Percentiles rank a stretch among this genome's conserved stretches.
Evolutionary conservation across 2,888 invertebrate species (phyloP).

Genomic region (Lasioglossum calceatum): DNA sequence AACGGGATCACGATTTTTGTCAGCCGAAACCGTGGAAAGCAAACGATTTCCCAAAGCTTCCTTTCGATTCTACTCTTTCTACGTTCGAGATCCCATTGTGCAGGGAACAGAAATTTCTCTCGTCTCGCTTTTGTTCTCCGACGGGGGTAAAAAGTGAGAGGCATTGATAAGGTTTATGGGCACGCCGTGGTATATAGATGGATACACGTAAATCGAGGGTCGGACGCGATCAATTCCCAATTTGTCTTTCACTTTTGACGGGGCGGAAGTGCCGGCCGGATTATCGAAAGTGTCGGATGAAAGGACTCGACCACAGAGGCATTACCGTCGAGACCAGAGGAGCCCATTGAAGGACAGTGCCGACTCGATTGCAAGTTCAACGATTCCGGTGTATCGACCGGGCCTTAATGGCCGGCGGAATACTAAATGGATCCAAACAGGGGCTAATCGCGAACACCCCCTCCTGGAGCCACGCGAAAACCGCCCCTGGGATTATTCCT

Average conservation of each 20-base stretch:
- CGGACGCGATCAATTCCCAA: conserved; percentile 51
- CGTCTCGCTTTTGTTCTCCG: neutral
- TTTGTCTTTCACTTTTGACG: conserved; percentile 55
- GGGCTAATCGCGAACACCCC: conserved; percentile 59
- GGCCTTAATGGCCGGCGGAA: conserved; percentile 63
- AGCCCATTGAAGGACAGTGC: conserved; percentile 47
- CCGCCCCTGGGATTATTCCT: conserved; percentile 54
- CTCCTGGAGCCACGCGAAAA: conserved; percentile 56
- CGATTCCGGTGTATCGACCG: conserved; percentile 61
- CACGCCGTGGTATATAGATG: neutral
- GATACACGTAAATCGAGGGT: neutral
- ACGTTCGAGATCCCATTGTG: neutral
- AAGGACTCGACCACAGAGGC: conserved; percentile 55
- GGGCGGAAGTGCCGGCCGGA: conserved; percentile 52
- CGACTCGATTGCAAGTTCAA: conserved; percentile 61
- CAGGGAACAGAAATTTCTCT: neutral
- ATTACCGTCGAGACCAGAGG: conserved; percentile 42
- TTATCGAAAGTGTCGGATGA: conserved; percentile 53
- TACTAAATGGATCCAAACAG: conserved; percentile 72
- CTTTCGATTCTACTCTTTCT: neutral
- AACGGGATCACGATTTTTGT: conserved; percentile 1
- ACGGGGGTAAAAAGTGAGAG: neutral
- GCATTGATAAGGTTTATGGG: conserved; percentile 23
- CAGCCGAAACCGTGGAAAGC: conserved; percentile 21
- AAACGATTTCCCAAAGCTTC: conserved; percentile 23